phyloP scores from a whole-genome alignment of 2,888 invertebrate species.

The Atherix ibis region DNA sequence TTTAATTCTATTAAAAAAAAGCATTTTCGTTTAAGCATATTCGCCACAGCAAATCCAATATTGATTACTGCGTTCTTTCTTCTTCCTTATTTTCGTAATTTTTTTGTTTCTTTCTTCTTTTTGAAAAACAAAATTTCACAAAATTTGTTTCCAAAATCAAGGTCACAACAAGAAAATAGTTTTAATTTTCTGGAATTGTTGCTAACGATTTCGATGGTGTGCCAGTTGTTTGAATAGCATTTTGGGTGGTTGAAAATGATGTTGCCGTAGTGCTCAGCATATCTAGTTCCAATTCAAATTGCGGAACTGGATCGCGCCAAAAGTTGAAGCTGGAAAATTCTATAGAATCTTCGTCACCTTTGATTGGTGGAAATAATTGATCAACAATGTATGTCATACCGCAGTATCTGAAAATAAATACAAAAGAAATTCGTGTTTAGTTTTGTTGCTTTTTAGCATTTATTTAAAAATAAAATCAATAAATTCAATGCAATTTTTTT shows the following conservation, averaged over 20 bases:
- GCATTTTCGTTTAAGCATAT: no score
- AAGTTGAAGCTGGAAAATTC: slow-evolving; percentile 78
- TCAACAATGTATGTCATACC: slow-evolving; percentile 90
- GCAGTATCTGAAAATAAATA: slow-evolving; percentile 60
- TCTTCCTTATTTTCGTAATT: no score
- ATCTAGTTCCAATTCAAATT: slow-evolving; percentile 29
- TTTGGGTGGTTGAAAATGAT: slow-evolving; percentile 3
- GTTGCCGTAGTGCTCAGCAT: slow-evolving; percentile 13
- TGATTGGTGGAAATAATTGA: slow-evolving; percentile 82
- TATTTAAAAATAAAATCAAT: no score
- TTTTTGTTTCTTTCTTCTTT: no score
- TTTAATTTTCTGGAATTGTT: slow-evolving; percentile 30
- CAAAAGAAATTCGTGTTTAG: no score
- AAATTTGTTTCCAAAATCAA: no score
- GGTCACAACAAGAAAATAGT: not conserved
- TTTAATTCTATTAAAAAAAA: no score
- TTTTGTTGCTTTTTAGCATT: no score
- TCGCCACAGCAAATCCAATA: no score
- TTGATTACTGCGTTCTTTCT: no score
- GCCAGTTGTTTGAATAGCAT: slow-evolving; percentile 9
- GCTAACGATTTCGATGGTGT: slow-evolving; percentile 19
- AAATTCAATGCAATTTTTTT: no score
- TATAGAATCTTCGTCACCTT: slow-evolving; percentile 43
- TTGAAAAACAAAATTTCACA: no score
- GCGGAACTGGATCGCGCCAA: slow-evolving; percentile 80